Evolutionary conservation across 2,113 vertebrate genomes (phyloP).

Genomic region (Speoplatyrhinus poulsoni): DNA sequence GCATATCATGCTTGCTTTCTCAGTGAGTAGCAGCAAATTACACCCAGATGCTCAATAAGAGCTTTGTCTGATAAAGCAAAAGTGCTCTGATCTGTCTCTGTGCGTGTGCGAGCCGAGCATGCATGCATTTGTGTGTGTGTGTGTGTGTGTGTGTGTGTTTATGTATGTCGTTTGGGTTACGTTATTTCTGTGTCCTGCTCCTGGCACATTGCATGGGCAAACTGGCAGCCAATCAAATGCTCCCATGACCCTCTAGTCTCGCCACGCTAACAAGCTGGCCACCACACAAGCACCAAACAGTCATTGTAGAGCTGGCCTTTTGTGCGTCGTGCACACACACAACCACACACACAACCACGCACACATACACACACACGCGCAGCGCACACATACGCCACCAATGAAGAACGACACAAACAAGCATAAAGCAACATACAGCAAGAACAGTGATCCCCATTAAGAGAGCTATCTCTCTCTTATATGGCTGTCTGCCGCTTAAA

Average conservation of each 20-base stretch:
- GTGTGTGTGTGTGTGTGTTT: conserved; percentile 3
- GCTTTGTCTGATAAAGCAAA: conserved; percentile 72
- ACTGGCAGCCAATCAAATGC: conserved; percentile 76
- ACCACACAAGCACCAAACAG: conserved; percentile 63
- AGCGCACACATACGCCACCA: background rate
- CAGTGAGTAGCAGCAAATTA: conserved; percentile 56
- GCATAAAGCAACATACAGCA: conserved; percentile 13
- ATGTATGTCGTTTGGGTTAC: conserved; percentile 54
- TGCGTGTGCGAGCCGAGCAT: conserved; percentile 42
- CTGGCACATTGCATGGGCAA: conserved; percentile 65
- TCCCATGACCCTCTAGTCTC: conserved; percentile 75
- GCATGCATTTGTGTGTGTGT: conserved; percentile 20
- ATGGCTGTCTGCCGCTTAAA: background rate
- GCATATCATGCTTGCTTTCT: conserved; percentile 45
- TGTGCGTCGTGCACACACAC: conserved; percentile 7
- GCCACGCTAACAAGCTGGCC: conserved; percentile 78
- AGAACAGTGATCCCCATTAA: background rate
- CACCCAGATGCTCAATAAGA: conserved; percentile 71
- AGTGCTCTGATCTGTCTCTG: conserved; percentile 72
- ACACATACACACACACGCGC: conserved; percentile 1
- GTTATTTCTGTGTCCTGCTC: conserved; percentile 71
- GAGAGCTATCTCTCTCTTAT: conserved; percentile 1
- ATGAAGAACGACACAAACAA: background rate
- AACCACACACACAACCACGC: background rate
- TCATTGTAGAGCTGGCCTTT: conserved; percentile 32